Evolutionary conservation across 1,140 invertebrate genomes (phyloP).

Genomic region (Patella vulgata): DNA sequence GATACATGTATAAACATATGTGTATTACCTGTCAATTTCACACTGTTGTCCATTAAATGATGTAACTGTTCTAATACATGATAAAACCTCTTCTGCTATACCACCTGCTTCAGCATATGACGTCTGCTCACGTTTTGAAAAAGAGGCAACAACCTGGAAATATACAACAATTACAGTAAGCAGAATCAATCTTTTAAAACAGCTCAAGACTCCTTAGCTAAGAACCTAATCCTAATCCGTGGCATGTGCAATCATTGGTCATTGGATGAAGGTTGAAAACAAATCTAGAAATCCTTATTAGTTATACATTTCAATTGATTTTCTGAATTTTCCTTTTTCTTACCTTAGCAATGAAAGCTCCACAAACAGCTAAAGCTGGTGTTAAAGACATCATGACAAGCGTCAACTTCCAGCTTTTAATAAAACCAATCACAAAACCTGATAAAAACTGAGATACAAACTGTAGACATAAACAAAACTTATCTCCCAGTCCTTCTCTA

Average conservation of each 20-base stretch:
- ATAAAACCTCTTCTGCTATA: constrained; percentile 66
- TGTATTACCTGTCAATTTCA: constrained; percentile 47
- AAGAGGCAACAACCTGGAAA: constrained; percentile 39
- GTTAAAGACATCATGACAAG: constrained; percentile 60
- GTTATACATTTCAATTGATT: too few species aligned
- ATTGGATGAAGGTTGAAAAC: too few species aligned
- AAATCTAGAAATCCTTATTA: too few species aligned
- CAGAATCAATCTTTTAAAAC: too few species aligned
- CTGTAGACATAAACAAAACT: constrained; percentile 79
- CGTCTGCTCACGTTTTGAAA: constrained; percentile 52
- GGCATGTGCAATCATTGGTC: too few species aligned
- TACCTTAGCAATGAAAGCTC: constrained; percentile 53
- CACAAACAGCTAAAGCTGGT: constrained; percentile 52
- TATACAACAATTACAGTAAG: too few species aligned
- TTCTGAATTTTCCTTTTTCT: constrained; percentile 4
- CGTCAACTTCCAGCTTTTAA: constrained; percentile 63
- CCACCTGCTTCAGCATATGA: constrained; percentile 62
- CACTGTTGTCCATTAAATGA: constrained; percentile 65
- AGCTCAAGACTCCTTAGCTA: too few species aligned
- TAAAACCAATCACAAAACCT: constrained; percentile 60
- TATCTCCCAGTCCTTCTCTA: constrained; percentile 90
- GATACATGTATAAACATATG: too few species aligned
- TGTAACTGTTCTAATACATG: constrained; percentile 63
- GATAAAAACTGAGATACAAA: constrained; percentile 54
- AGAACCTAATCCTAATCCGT: too few species aligned